A percentile compares a stretch with the other conserved stretches of the same genome.
Conservation (phyloP, 2,113 vertebrate genomes). For the Dendrocopos noguchii region DNA sequence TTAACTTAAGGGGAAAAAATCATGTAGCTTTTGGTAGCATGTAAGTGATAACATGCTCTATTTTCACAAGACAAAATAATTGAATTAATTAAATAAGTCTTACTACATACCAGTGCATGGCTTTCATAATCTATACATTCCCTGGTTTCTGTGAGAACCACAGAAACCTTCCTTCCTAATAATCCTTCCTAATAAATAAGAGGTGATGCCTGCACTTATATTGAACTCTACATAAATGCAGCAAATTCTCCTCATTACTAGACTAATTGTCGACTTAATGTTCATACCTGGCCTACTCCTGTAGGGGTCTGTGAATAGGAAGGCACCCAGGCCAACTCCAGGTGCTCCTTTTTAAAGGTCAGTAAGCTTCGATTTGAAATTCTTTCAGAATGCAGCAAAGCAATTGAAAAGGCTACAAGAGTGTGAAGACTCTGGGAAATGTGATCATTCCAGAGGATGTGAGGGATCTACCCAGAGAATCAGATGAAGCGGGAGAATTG, state of each 20-base stretch:
- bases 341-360: background rate
- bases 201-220: background rate
- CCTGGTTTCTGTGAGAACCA: background rate
- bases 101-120: background rate
- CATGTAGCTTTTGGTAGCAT: background rate
- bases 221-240: background rate
- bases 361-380: background rate
- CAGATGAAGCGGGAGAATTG: background rate
- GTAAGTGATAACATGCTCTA: background rate
- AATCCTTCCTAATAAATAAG: background rate
- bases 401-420: background rate
- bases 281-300: background rate
- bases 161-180: too few species aligned
- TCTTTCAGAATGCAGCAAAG: background rate
- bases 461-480: background rate
- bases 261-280: background rate
- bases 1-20: background rate
- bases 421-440: background rate
- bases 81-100: background rate
- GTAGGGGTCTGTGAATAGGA: background rate
- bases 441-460: background rate
- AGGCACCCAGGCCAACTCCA: background rate
- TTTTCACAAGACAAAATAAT: background rate
- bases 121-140: background rate
- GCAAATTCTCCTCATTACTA: background rate